Evolutionary conservation across 2,113 vertebrate genomes (phyloP).

Genomic region (Pterocles orientalis): DNA sequence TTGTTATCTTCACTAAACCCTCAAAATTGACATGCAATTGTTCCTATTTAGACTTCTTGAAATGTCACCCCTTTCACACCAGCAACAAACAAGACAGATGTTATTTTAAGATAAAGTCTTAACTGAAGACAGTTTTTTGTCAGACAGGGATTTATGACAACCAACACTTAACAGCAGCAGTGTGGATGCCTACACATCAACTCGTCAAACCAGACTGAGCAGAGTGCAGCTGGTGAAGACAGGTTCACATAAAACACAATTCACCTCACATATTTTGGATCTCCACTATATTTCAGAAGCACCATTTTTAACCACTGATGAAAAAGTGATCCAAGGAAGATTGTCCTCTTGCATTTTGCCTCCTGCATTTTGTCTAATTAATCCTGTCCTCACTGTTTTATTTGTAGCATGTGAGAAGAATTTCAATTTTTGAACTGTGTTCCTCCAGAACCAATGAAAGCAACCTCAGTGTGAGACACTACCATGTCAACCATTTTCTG

Average conservation of each 20-base stretch:
- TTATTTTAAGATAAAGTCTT: slow-evolving; percentile 21
- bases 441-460: background rate
- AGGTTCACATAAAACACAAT: background rate
- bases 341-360: background rate
- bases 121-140: background rate
- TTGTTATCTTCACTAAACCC: background rate
- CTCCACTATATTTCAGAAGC: background rate
- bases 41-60: background rate
- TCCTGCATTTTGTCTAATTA: background rate
- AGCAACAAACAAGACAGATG: slow-evolving; percentile 5
- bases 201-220: background rate
- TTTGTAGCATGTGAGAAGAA: background rate
- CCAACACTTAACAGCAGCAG: background rate
- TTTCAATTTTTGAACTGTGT: background rate
- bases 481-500: background rate
- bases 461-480: background rate
- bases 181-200: background rate
- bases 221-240: background rate
- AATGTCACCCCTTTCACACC: background rate
- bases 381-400: background rate
- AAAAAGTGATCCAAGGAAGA: background rate
- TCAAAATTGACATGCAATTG: background rate
- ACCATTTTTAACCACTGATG: background rate
- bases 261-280: background rate
- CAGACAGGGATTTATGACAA: background rate